Evolutionary conservation across 1,140 invertebrate species (phyloP).

Genomic region (Pomacea maculata): DNA sequence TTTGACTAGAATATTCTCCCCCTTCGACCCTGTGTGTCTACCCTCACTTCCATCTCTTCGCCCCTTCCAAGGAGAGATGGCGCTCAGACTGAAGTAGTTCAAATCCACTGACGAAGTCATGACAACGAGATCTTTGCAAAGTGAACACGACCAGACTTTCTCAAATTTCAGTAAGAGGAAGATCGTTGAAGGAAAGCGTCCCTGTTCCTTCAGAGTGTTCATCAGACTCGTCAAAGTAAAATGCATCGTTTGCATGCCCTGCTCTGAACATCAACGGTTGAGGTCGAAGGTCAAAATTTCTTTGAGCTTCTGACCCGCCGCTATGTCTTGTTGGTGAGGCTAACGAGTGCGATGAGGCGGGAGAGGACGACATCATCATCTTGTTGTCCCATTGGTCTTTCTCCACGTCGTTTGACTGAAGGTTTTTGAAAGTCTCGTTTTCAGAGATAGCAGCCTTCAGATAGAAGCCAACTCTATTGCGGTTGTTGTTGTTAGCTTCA

Average conservation of each 20-base stretch:
- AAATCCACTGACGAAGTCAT: too few relatives aligned
- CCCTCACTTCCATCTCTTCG: too few relatives aligned
- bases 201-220: not conserved
- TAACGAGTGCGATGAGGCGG: not conserved
- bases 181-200: not conserved
- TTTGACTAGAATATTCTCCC: too few relatives aligned
- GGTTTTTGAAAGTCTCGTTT: constrained; percentile 28
- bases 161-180: constrained; percentile 17
- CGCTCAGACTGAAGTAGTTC: too few relatives aligned
- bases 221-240: not conserved
- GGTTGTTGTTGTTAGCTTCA: not conserved
- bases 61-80: too few relatives aligned
- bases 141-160: not conserved
- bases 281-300: not conserved
- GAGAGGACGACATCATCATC: not conserved
- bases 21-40: too few relatives aligned
- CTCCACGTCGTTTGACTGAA: constrained; percentile 22
- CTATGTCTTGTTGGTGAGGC: constrained; percentile 9
- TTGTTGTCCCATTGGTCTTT: constrained; percentile 6
- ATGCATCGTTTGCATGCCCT: not conserved
- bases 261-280: not conserved
- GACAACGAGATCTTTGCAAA: too few relatives aligned
- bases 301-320: not conserved
- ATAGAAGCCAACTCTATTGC: constrained; percentile 12
- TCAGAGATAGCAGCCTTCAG: constrained; percentile 30